phyloP scores from a whole-genome alignment of 1,140 invertebrate species.

The Drosophila sp. region DNA sequence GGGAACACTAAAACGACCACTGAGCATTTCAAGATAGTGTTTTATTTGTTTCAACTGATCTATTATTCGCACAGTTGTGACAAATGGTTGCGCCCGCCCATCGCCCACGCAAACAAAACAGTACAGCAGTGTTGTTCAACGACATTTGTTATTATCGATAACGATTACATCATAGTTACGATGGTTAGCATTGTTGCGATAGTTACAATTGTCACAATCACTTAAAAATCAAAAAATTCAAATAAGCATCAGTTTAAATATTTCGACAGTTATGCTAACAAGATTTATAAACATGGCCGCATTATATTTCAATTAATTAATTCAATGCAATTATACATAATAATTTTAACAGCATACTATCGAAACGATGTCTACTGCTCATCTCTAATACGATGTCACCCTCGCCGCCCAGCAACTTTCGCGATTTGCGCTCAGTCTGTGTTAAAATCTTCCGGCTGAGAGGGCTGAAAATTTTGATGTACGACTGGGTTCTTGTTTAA shows the following conservation, averaged over 20 bases:
- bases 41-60: slow-evolving; percentile 49
- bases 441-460: slow-evolving; percentile 84
- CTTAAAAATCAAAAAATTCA: not conserved
- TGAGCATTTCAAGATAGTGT: slow-evolving; percentile 48
- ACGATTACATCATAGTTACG: not conserved
- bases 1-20: slow-evolving; percentile 34
- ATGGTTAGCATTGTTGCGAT: not conserved
- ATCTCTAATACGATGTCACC: slow-evolving; percentile 37
- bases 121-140: slow-evolving; percentile 45
- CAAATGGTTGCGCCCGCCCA: slow-evolving; percentile 49
- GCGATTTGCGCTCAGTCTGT: slow-evolving; percentile 63
- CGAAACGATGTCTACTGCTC: slow-evolving; percentile 1
- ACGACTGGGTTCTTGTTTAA: slow-evolving; percentile 46
- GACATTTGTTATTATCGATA: slow-evolving; percentile 18
- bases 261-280: slow-evolving; percentile 2
- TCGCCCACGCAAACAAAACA: slow-evolving; percentile 65
- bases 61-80: slow-evolving; percentile 77
- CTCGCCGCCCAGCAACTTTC: slow-evolving; percentile 26
- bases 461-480: slow-evolving; percentile 81
- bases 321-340: not conserved
- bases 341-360: not conserved
- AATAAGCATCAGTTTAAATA: not conserved
- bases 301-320: not conserved
- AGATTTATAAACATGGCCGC: not conserved
- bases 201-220: not conserved